Base-by-base conservation (phyloP, 2,113 vertebrate species). In the Anolis sagrei region DNA sequence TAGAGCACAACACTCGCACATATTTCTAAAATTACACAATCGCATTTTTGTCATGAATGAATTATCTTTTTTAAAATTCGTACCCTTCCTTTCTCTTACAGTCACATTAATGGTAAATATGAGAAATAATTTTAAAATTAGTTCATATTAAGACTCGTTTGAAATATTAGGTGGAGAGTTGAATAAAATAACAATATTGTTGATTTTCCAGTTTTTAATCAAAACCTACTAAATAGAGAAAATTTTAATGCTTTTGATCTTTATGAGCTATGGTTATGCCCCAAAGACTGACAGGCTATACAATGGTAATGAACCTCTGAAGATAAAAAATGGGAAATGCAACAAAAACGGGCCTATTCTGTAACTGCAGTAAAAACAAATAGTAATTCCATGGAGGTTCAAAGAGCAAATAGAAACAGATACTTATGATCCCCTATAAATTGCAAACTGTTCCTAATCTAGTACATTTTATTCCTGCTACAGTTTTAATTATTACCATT, bases 31-130 rank as follows among this genome's bases (percentile, higher is more conserved):
- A 54, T 54, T 54, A 9, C 13, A 54, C 13, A 14, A 14, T 14
- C 51, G 9, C 51, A 54, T 54, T 54, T 54, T 54, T 54, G 54
- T 18, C 10, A 58, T 14, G 13, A 58, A 58, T 3, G 13, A 18
- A 58, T 58, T 16, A 58, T 14, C 54, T 3, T 58, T 13, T 58
- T 84, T 91, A 89, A 90, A 0, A 86, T 93, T 94, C 88, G 89
- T 89, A 88, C 77, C 82, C 86, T 88, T 91, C 90, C 92, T 82
- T 89, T 68, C 78, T 85, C 90, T 89, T 75, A 66, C 76, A 91
- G 90, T 91, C 39, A 88, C 87, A 92, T 58, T 81, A 89, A 88
- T 66, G 39, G 68, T 82, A 87, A 94, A 89, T 88, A 91, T 92
- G 13, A 14, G 81, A 75, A 86, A 90, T 88, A 58, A 76, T 89